Base-by-base conservation (phyloP, 2,888 invertebrate genomes). In the Harmothoe impar region DNA sequence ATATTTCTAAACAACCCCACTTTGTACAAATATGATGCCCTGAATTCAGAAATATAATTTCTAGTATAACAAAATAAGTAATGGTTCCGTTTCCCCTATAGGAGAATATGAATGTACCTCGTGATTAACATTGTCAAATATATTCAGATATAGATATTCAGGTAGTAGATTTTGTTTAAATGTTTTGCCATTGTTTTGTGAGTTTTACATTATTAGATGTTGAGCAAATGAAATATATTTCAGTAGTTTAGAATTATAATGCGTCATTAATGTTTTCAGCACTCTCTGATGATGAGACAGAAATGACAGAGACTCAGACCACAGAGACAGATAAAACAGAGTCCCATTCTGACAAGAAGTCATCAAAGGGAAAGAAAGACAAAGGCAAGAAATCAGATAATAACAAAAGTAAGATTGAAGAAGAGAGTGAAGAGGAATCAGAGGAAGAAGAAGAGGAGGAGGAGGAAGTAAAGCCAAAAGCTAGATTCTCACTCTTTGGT, bases 381-480 rank as follows among this genome's bases (percentile, higher is more conserved):
- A 54, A 86, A 31, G 54, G 5, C 51, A 86, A 54, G 56, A 35
- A 78, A n/a, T 33, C 84, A 84, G 56, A 29, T 31, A 77, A 77
- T 20, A 77, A 77, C 25, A 25, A 31, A 31, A 77, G 77, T 77
- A 5, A 77, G 77, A n/a, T 15, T 29, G 89, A 89, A 43, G 89
- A 89, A 89, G 77, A 51, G 77, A 29, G 43, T 25, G 89, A 89
- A 20, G 89, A 89, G 29, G 62, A 89, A 33, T 56, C 56, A 23
- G 51, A 25, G 17, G 89, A 89, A 43, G 89, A 89, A 77, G 89
- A 51, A 31, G 43, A 43, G n/a, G 89, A 89, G 15, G 89, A 89
- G 25, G 89, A 89, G 25, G 62, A 89, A 84, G 84, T 25, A 12
- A 51, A 84, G 84, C n/a, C n/a, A 15, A 51, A 84, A 51, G 17